These are phyloP conservation scores for Trachemys scripta DNA, from an alignment of 2,113 vertebrate species.

Conservation along the genomic window DNA sequence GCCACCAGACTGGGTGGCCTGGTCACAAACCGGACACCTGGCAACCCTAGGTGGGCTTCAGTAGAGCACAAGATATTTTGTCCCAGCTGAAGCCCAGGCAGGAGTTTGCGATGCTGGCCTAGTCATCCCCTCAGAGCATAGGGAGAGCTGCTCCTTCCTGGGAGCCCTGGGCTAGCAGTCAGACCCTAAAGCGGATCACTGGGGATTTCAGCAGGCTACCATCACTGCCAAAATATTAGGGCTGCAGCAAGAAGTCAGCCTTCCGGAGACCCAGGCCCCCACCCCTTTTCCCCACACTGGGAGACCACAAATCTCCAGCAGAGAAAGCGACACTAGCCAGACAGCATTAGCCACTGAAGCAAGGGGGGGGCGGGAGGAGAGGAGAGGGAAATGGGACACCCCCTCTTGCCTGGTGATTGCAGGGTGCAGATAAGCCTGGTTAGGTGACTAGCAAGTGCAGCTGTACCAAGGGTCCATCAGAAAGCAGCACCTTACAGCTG, in stretches of 20 bases:
- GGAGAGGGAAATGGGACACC: too few species aligned
- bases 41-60: not conserved
- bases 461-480: not conserved
- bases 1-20: too few species aligned
- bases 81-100: not conserved
- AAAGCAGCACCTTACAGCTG: not conserved
- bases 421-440: not conserved
- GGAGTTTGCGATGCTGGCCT: not conserved
- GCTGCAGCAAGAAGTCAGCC: not conserved
- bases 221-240: not conserved
- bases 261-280: not conserved
- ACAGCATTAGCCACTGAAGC: not conserved
- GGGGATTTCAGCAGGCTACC: not conserved
- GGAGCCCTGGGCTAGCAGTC: not conserved
- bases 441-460: not conserved
- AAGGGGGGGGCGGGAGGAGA: accelerated
- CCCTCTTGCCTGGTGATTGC: not conserved
- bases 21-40: too few species aligned
- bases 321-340: not conserved
- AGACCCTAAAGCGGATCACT: not conserved
- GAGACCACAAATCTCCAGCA: not conserved
- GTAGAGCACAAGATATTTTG: not conserved
- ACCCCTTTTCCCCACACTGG: too few species aligned
- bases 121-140: not conserved
- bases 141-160: not conserved